Evolutionary conservation across 2,888 invertebrate species (phyloP).

Genomic region (Muscina levida): DNA sequence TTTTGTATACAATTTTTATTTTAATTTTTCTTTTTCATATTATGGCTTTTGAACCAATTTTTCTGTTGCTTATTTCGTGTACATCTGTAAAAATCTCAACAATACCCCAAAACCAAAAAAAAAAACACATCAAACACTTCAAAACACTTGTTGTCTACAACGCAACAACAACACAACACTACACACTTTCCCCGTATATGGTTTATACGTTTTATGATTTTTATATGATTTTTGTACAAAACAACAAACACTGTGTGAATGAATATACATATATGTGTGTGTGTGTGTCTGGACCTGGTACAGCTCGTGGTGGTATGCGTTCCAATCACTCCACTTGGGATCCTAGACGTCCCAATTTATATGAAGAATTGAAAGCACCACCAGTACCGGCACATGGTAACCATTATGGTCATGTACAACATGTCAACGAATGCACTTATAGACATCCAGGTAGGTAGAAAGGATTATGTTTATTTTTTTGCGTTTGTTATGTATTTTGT

Average conservation of each 20-base stretch:
- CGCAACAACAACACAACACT: slow-evolving; percentile 15
- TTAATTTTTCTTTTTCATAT: slow-evolving; percentile 51
- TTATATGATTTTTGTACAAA: too few species aligned
- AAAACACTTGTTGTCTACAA: too few species aligned
- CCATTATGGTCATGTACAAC: slow-evolving; percentile 75
- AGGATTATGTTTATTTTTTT: slow-evolving; percentile 35
- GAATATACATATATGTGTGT: neutral
- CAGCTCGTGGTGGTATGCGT: slow-evolving; percentile 78
- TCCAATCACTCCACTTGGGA: slow-evolving; percentile 91
- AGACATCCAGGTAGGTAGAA: slow-evolving; percentile 79
- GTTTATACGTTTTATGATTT: too few species aligned
- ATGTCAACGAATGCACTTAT: slow-evolving; percentile 78
- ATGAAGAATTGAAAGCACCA: slow-evolving; percentile 91
- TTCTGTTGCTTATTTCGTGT: slow-evolving; percentile 54
- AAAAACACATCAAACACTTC: too few species aligned
- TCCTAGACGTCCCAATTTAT: slow-evolving; percentile 90
- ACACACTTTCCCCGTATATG: neutral
- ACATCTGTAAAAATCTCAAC: neutral
- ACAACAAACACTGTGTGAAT: slow-evolving; percentile 48
- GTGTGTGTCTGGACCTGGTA: slow-evolving; percentile 27
- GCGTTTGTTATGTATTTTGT: slow-evolving; percentile 59
- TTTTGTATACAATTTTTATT: slow-evolving; percentile 61
- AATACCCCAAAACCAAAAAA: too few species aligned
- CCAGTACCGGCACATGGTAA: slow-evolving; percentile 80
- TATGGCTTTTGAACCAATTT: slow-evolving; percentile 47